Base-by-base conservation (phyloP, 2,113 vertebrate species). In the Peromyscus leucopus region DNA sequence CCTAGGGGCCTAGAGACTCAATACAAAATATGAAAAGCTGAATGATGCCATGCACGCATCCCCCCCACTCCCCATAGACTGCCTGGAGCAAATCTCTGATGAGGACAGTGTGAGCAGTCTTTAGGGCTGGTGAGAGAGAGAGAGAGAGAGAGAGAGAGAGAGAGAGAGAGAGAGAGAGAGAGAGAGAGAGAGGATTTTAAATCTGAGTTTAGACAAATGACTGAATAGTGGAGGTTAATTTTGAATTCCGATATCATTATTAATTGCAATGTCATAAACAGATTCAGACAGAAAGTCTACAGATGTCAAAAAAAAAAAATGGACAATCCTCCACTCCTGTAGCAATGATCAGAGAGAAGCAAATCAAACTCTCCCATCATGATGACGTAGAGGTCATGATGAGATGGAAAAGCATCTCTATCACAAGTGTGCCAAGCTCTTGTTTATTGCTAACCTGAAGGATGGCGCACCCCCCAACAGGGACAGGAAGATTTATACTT, bases 11-110 rank as follows among this genome's bases (percentile, higher is more conserved):
- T 76, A 90, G 72, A 82, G 83, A 93, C 84, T 90, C 97, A 97
- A 93, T 92, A 95, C 89, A 97, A 97, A 95, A 97, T 1, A 93
- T 92, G 61, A 93, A 96, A 96, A 94, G 63, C 51, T 22, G 0
- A 83, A 94, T 96, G 42, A 78, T 65, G 0, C 67, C 46, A 90
- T 93, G 26, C 42, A 90, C 93, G 28, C 36, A 72, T 4, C 1
- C 31, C 51, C 31, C 31, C 46, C 19, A 22, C 6, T 12, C 0
- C 11, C 8, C 2, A 3, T 0, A 90, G 63, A 79, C 74, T 33
- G 55, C 57, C 78, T 72, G 21, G 89, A 84, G 21, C 22, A 48
- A 90, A 88, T 17, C 82, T 92, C 82, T 85, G 88, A 42, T 42
- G n/a, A 84, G 36, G 16, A 89, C 48, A 85, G 33, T 55, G 69